Base-by-base conservation (phyloP, 2,888 invertebrate species). In the Lasioglossum villosulum region DNA sequence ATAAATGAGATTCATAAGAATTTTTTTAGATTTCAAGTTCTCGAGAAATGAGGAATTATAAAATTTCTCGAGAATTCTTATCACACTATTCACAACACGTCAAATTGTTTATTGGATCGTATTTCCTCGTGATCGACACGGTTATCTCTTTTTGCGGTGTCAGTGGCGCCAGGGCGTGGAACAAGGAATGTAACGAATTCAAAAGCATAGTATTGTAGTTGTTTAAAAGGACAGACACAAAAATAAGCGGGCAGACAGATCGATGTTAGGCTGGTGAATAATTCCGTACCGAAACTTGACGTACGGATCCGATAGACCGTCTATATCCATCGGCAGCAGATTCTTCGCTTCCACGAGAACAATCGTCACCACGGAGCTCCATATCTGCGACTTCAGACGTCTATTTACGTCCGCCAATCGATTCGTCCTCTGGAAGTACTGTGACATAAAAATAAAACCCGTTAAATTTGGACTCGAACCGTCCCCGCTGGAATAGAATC, bases 301-400 rank as follows among this genome's bases (percentile, higher is more conserved):
- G 95, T 98, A 99, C 80, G 99, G 98, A 95, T 99, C 99, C 91
- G 97, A 98, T 86, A 98, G 97, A 88, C 98, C 97, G 93, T 98
- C 98, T 90, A 98, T 96, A 94, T 98, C 98, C 96, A 98, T 97
- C 0, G 98, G 97, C 3, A 97, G 96, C 82, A 99, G 96, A 94
- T 98, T 98, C 95, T 97, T 98, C 19, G 99, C 99, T 95, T 99
- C 99, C 39, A 99, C 98, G 89, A 99, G 96, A n/a, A 99, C 97
- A 91, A 99, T 98, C 84, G 99, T 99, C 59, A 99, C 99, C 82
- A 99, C 98, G 4, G 98, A 98, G 94, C 98, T 98, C 99, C 99
- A 99, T 94, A 99, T 98, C 95, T 99, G 99, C 45, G 98, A 98
- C 95, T 99, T 99, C 78, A 98, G 95, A 85, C 97, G 96, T 94